Evolutionary conservation across 1,140 invertebrate species (phyloP), one percentile per base, ranked within the genome.

Genomic region (Conopomorpha cramerella): DNA sequence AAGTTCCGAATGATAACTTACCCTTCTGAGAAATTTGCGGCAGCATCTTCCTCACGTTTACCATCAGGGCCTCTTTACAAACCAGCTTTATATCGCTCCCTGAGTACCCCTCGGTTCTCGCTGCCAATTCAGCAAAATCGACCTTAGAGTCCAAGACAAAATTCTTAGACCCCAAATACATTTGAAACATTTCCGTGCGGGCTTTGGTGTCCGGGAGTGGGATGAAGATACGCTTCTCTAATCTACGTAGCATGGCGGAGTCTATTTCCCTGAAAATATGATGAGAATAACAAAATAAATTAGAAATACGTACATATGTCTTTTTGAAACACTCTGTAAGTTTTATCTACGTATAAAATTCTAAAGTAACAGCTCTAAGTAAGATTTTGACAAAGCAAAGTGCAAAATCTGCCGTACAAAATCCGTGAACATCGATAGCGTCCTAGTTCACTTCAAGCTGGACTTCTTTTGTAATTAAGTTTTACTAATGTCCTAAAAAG

Each of bases 201-300:
- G 86, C 85, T 16, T 81, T 65, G 11, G 51, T 53, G 35, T 86
- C 82, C 1, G 94, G 94, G 34, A 95, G 60, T 19, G 87, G 84
- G 2, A 96, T 86, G 15, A 91, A 76, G 38, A 97, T 88, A 36
- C 90, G 81, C 64, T 96, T 96, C 54, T 97, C 95, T 30, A 97
- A 82, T 33, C 95, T 81, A 31, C 95, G 74, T 23, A 97, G 63
- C 53, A 97, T 86, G 0, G 95, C 93, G 44, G 87, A 77, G 64
- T 97, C 95, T 38, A 96, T 82, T 56, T 93, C 91, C 90, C 89
- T 92, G 49, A 23, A 51, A 46, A 34, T 38, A 8, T 19, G 30
- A 2, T 27, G 28, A 39, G 31, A 15, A 30, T 7, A 16, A 23
- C 13, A 29, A 25, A 15, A 2, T 12, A 30, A 25, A 30, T 4